Base-by-base conservation (phyloP, 2,113 vertebrate species). In the Girardinichthys multiradiatus region DNA sequence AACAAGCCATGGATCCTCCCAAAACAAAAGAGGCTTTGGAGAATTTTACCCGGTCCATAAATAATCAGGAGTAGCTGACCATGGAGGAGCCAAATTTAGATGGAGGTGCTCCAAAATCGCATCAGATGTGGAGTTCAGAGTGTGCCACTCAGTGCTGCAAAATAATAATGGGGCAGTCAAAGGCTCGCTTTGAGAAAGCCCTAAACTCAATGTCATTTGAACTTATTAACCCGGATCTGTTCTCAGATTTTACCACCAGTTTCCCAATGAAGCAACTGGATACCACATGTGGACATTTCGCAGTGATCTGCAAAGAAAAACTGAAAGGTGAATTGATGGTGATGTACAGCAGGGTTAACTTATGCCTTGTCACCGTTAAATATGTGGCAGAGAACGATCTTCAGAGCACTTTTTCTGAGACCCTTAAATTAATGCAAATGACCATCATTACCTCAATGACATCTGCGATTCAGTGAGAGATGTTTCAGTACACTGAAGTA, bases 291-390 rank as follows among this genome's bases (percentile, higher is more conserved):
- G 33, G 35, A 64, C 35, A 39, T 64, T 64, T 64, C n/a, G 13
- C 62, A 39, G 8, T 42, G 39, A 42, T 13, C 2, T 42, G 13
- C 13, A 42, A 42, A 42, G 14, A 13, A 42, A 42, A 42, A 14
- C 39, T 64, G 62, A 37, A 64, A 8, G 12, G 24, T 26, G 60
- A 63, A 37, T 31, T 63, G 60, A 33, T 62, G 29, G n/a, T 64
- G n/a, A 39, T 64, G 35, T 15, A 33, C 30, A 35, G 30, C 31
- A 13, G 59, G 31, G 31, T 4, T 33, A 33, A 33, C 31, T 33
- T 33, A 3, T 33, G 31, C 31, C 3, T 6, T 33, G 31, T 33
- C 31, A 6, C 31, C 6, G 6, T 33, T 33, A 6, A 33, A 6
- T 4, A 33, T 33, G 31, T 33, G 31, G 6, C 31, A 33, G 31